Base-by-base conservation (phyloP, 37 sponge, comb jelly and placozoan species). In the Cliona cf. orientalis region DNA sequence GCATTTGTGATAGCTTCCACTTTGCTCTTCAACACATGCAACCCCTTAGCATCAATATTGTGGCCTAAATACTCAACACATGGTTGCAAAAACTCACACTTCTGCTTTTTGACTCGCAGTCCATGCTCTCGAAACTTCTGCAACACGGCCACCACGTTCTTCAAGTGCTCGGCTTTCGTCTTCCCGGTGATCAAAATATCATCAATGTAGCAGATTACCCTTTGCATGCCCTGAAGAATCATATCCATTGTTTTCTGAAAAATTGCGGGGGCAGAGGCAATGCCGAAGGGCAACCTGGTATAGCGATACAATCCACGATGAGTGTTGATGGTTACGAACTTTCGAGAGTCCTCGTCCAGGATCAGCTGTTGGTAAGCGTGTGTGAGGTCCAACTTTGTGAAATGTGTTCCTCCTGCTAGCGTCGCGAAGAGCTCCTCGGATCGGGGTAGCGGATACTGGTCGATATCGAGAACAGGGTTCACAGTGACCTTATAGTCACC, bases 41-140 rank as follows among this genome's bases (percentile, higher is more conserved):
- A 19, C 21, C 87, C 80, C 26, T 79, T 26, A 26, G 42, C 61
- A 63, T 80, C 81, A n/a, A 87, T 61, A 6, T 46, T 62, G 42
- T 58, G 34, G 26, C 87, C 87, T 2, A 86, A 56, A 49, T 62
- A 86, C 21, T 79, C 65, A 12, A 86, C 53, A 59, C 28, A 29
- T n/a, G 32, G 28, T 6, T 53, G 39, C 46, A 86, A 28, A 23
- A 80, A 87, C 22, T 17, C 2, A 61, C 87, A 87, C 62, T 86
- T 86, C n/a, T 7, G 2, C 36, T 55, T 25, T 21, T 72, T 75
- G 42, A 61, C 45, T 0, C 56, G 64, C 19, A 86, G 66, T 26
- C 75, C 67, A 61, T 75, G 11, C 67, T 79, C 34, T 46, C 46
- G 66, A 0, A 86, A 29, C 29, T 63, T 31, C 21, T 79, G 58